Evolutionary conservation across 2,888 invertebrate genomes (phyloP), one percentile per base, ranked within the genome.

Genomic region (Rosalia funebris): DNA sequence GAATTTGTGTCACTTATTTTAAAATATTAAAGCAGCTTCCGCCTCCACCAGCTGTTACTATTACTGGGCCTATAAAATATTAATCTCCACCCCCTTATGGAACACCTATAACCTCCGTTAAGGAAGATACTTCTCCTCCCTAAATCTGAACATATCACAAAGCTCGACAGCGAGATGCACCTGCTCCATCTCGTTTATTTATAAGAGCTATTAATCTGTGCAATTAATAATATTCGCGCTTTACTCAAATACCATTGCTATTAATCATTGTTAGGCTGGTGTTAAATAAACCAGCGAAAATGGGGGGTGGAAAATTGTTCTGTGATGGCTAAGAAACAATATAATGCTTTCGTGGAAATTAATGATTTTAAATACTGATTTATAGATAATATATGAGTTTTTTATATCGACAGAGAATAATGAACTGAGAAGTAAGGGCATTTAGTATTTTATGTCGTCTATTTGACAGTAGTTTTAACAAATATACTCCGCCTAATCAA

Each of bases 171-270:
- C n/a, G 37, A 3, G 17, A 34, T 47, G 57, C 62, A 62, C 62
- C 62, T 62, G 62, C 42, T 41, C 48, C 48, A 17, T 46, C 42
- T 12, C 25, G 41, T 59, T 60, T 68, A 66, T 66, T 69, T 66
- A 67, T 62, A 59, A 57, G 48, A 53, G 50, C 54, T 63, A 71
- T 69, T 69, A 70, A 71, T 71, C 67, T 60, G 60, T 37, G 58
- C 66, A 69, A 72, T 72, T 72, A 72, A 72, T 72, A 71, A 69
- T 67, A 64, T 67, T n/a, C 61, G 63, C 65, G 59, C 55, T 57
- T 60, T 53, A 48, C 63, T 60, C 64, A 66, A 67, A 70, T 67
- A 65, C 61, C 68, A 56, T 53, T 60, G 55, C 60, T 62, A 70
- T 71, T 65, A 71, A 71, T 71, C 71, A 71, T 68, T 52, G 65